phyloP scores from a whole-genome alignment of 2,113 vertebrate species.

The Ictalurus furcatus region DNA sequence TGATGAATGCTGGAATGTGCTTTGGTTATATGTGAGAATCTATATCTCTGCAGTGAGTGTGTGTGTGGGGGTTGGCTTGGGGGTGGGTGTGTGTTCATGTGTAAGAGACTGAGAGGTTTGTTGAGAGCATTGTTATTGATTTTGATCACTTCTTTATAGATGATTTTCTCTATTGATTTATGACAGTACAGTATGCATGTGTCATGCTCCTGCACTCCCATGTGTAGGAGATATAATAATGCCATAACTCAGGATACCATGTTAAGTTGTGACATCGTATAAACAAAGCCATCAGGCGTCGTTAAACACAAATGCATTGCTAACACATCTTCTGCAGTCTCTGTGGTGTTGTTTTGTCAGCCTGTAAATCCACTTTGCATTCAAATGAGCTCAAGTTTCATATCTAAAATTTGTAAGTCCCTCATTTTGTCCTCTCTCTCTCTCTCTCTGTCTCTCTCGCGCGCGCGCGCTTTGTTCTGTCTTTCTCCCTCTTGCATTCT shows the following conservation, averaged over 20 bases:
- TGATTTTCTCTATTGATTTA: conserved; percentile 33
- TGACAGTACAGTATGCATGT: conserved; percentile 10
- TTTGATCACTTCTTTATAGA: conserved; percentile 43
- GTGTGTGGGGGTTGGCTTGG: not conserved
- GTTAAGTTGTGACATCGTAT: not conserved
- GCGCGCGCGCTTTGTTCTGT: not conserved
- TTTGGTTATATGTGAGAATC: conserved; percentile 8
- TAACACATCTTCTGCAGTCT: conserved; percentile 1
- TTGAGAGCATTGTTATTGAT: conserved; percentile 39
- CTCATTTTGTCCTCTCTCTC: not conserved
- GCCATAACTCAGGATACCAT: conserved; percentile 34
- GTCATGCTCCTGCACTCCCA: not conserved
- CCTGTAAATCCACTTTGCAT: conserved; percentile 33
- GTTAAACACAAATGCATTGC: conserved; percentile 19
- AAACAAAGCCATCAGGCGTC: conserved; percentile 23
- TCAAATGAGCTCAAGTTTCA: conserved; percentile 19
- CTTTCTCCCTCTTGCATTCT: not conserved
- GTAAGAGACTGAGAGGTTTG: not conserved
- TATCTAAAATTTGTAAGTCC: not conserved
- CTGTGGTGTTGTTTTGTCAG: not conserved
- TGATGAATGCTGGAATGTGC: conserved; percentile 5
- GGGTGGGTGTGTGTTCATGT: not conserved
- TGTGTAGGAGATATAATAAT: conserved; percentile 42
- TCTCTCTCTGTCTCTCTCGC: no score
- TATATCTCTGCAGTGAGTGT: not conserved